Evolutionary conservation across 1,140 invertebrate genomes (phyloP).

Genomic region (Acromyrmex charruanus): DNA sequence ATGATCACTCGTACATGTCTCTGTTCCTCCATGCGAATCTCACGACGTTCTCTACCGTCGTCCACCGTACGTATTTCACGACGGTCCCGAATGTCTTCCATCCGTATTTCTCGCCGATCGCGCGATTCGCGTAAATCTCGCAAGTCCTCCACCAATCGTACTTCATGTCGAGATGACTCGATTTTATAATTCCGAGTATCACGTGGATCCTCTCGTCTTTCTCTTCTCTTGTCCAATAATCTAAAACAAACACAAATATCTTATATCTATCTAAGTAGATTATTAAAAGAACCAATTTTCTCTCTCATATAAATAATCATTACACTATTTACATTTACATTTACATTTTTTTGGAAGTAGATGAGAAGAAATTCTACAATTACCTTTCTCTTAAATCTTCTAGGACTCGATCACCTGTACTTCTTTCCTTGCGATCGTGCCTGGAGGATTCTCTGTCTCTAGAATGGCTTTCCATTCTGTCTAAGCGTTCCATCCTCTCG

Average conservation of each 20-base stretch:
- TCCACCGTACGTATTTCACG: slow-evolving; percentile 75
- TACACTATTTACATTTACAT: no score
- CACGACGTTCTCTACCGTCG: slow-evolving; percentile 80
- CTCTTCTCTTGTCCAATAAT: slow-evolving; percentile 85
- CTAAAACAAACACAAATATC: slow-evolving; percentile 71
- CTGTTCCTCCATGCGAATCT: slow-evolving; percentile 85
- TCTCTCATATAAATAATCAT: not conserved
- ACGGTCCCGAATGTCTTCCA: slow-evolving; percentile 86
- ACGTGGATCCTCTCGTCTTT: slow-evolving; percentile 83
- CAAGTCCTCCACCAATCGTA: slow-evolving; percentile 78
- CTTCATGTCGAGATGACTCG: slow-evolving; percentile 75
- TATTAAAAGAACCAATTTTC: not conserved
- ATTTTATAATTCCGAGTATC: slow-evolving; percentile 80
- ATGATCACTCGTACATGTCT: slow-evolving; percentile 83
- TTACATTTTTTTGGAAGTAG: no score
- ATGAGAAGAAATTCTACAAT: not conserved
- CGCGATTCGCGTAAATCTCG: slow-evolving; percentile 78
- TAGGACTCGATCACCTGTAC: slow-evolving; percentile 87
- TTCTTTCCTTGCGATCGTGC: slow-evolving; percentile 87
- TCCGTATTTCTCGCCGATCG: slow-evolving; percentile 86
- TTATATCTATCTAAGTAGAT: not conserved
- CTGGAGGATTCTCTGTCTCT: slow-evolving; percentile 83
- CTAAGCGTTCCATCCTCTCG: slow-evolving; percentile 79
- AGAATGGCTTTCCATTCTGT: slow-evolving; percentile 78
- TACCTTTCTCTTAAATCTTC: slow-evolving; percentile 91